phyloP scores from a whole-genome alignment of 2,888 invertebrate species.

The Cremastobaeus sp. region DNA sequence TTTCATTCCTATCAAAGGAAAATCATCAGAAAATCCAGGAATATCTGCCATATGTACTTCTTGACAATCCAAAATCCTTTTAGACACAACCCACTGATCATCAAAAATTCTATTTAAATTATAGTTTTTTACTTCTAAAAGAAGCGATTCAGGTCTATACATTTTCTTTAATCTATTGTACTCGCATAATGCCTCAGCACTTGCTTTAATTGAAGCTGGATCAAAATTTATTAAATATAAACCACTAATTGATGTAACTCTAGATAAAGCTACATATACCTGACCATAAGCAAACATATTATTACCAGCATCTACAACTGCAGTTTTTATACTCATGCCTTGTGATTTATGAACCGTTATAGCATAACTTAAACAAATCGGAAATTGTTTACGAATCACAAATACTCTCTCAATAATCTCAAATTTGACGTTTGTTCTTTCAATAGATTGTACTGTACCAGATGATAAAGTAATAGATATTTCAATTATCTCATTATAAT shows the following conservation, averaged over 20 bases:
- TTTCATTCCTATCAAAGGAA: too few species aligned
- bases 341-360: conserved; percentile 57
- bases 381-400: conserved; percentile 36
- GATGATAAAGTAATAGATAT: conserved; percentile 7
- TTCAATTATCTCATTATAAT: conserved; percentile 18
- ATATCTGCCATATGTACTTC: background rate
- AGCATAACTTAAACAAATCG: conserved; percentile 36
- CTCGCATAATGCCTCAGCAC: conserved; percentile 43
- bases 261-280: conserved; percentile 59
- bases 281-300: conserved; percentile 59
- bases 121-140: background rate
- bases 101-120: background rate
- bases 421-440: conserved; percentile 63
- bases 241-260: conserved; percentile 8
- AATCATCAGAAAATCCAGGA: background rate
- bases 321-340: conserved; percentile 57
- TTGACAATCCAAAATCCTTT: conserved; percentile 11
- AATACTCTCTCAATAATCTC: conserved; percentile 32
- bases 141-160: conserved; percentile 7
- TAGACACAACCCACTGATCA: conserved; percentile 8
- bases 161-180: conserved; percentile 14
- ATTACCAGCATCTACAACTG: conserved; percentile 58
- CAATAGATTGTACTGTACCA: conserved; percentile 42
- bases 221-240: conserved; percentile 19
- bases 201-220: conserved; percentile 56